These are phyloP conservation scores for Melanerpes formicivorus DNA, from an alignment of 2,113 vertebrate species.

Conservation along the genomic window DNA sequence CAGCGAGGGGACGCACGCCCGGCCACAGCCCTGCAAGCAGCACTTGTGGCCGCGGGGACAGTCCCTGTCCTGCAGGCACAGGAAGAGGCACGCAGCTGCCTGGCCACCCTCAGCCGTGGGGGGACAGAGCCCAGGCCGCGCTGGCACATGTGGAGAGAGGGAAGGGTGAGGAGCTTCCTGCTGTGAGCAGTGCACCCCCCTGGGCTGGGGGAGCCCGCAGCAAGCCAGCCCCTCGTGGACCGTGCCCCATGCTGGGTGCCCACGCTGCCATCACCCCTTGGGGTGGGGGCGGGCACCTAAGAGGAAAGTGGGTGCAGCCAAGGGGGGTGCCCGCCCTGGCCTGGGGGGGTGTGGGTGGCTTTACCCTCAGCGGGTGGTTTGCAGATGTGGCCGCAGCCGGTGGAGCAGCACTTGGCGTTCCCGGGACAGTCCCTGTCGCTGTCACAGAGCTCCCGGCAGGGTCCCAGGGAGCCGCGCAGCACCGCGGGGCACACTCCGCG, in stretches of 20 bases:
- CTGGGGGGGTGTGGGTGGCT: accelerated
- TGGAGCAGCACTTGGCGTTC: not conserved
- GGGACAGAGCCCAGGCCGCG: not conserved
- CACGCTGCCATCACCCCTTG: accelerated
- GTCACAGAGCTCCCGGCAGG: constrained; percentile 41
- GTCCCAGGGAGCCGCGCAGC: constrained; percentile 54
- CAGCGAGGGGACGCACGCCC: accelerated
- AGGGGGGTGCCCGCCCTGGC: not conserved
- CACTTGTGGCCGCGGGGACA: constrained; percentile 1
- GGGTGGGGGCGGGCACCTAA: not conserved
- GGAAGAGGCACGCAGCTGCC: not conserved
- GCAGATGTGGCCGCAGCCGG: constrained; percentile 23
- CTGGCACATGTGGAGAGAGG: not conserved
- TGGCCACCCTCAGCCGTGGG: accelerated
- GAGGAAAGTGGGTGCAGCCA: not conserved
- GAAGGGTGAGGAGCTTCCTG: not conserved
- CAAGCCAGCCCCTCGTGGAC: not conserved
- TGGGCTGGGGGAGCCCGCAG: accelerated
- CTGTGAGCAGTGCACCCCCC: not conserved
- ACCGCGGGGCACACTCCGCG: not conserved
- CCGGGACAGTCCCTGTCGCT: not conserved
- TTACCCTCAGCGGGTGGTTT: constrained; percentile 32
- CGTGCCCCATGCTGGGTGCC: not conserved
- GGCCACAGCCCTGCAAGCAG: constrained; percentile 5
- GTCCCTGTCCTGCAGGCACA: constrained; percentile 32